Evolutionary conservation across 2,113 vertebrate species (phyloP), one percentile per base, ranked within the genome.

Genomic region (Tetrax tetrax): DNA sequence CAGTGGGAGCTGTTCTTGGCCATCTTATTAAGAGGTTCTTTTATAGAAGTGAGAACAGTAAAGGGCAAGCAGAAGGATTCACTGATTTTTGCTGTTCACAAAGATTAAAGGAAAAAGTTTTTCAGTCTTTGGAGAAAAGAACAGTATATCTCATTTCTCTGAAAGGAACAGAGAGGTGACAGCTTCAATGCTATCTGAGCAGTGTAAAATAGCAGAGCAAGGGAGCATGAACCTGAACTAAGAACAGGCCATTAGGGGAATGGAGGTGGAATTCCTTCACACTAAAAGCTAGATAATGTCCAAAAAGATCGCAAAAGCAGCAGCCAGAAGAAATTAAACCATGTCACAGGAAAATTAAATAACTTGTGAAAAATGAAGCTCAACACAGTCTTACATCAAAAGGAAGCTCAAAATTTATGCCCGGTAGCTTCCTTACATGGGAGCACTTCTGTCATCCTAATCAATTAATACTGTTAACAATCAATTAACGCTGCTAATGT

Each of bases 61-160:
- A 89, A 95, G 76, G 79, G 68, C 76, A 92, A 85, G 60, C 19
- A 94, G 64, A 89, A 77, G 60, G 31, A 81, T 70, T 88, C 16
- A 20, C n/a, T 47, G 84, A 51, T 69, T 72, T 91, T 90, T 56
- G 27, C 63, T 78, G 48, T 41, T 89, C 82, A 38, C 17, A 68
- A 83, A 94, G 79, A 92, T 90, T 77, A 86, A 92, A 95, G 83
- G 71, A 90, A 91, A 75, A 90, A 38, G 50, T 87, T 86, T 20
- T 83, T 72, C 38, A 59, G 64, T 33, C 50, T 61, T 77, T 70
- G 66, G 51, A 63, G 35, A 60, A 89, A 93, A 90, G 77, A 84
- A 59, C 29, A 61, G 41, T 57, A 3, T 38, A 57, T 63, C 75
- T 83, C 53, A 38, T 57, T 83, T 81, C 54, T 92, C 79, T 80